A percentile compares a stretch with the other conserved stretches of the same genome.
Evolutionary conservation across 2,797 vertebrate species (phyloP).

Genomic region (Diplodus sargus): DNA sequence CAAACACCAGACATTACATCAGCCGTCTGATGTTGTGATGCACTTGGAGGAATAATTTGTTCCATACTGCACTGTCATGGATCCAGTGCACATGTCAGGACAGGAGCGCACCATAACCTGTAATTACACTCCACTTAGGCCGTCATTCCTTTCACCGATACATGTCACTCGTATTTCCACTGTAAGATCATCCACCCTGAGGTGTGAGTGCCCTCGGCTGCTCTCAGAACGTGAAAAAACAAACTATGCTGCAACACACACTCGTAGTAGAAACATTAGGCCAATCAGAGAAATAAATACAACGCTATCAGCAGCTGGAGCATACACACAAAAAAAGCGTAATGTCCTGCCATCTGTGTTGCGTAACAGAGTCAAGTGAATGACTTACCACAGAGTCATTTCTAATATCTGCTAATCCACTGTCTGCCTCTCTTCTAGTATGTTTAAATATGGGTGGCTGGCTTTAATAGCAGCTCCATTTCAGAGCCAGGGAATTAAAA

Average conservation of each 20-base stretch:
- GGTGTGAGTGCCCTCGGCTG: conserved; percentile 34
- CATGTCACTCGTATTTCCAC: conserved; percentile 36
- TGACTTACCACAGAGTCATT: conserved; percentile 78
- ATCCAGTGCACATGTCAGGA: conserved; percentile 54
- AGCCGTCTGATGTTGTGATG: conserved; percentile 26
- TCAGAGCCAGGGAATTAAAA: conserved; percentile 31
- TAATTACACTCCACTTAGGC: conserved; percentile 58
- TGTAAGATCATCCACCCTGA: conserved; percentile 42
- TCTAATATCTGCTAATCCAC: conserved; percentile 78
- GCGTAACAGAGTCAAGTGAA: conserved; percentile 79
- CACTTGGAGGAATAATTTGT: conserved; percentile 16
- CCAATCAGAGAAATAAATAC: conserved; percentile 61
- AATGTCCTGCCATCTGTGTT: conserved; percentile 72
- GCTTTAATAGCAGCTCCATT: conserved; percentile 54
- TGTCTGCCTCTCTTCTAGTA: conserved; percentile 63
- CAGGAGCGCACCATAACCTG: conserved; percentile 48
- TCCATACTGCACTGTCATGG: conserved; percentile 43
- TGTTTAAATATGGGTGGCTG: conserved; percentile 65
- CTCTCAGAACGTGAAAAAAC: conserved; percentile 32
- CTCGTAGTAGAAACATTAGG: conserved; percentile 32
- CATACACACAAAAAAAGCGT: conserved; percentile 66
- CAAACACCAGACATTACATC: conserved; percentile 15
- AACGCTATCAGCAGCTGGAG: conserved; percentile 48
- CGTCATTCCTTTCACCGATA: conserved; percentile 53
- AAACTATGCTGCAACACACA: conserved; percentile 31